Conservation (phyloP, 1,140 invertebrate genomes). For the Drosophila hydei region DNA sequence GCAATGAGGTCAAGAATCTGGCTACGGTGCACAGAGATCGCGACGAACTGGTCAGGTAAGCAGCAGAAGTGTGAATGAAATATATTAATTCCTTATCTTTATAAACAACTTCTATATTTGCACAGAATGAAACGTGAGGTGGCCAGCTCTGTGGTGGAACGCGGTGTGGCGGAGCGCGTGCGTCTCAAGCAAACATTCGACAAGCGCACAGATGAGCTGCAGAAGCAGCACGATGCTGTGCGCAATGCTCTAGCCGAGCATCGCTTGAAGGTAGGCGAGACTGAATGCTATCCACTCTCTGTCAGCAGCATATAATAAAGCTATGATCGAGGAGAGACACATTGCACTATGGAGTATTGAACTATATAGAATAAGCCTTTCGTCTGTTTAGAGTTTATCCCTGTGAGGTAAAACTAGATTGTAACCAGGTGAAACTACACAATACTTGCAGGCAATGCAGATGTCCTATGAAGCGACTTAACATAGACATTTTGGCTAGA, state of each 20-base stretch:
- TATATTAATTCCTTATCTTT: not conserved
- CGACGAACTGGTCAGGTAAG: constrained; percentile 91
- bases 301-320: no score
- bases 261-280: constrained; percentile 87
- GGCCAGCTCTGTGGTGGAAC: constrained; percentile 90
- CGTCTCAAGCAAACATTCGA: constrained; percentile 90
- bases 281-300: not conserved
- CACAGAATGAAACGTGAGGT: constrained; percentile 91
- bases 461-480: no score
- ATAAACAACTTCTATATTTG: no score
- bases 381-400: no score
- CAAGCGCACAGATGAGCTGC: constrained; percentile 89
- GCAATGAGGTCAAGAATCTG: constrained; percentile 93
- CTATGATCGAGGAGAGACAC: no score
- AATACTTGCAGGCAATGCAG: no score
- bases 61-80: not conserved
- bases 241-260: constrained; percentile 88
- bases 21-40: constrained; percentile 93
- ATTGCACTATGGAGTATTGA: no score
- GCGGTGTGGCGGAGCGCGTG: constrained; percentile 92
- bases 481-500: no score
- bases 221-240: constrained; percentile 91
- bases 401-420: no score
- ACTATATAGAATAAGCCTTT: no score
- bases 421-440: no score